Percentiles rank a stretch among this genome's conserved stretches.
phyloP scores from a whole-genome alignment of 2,113 vertebrate genomes.

The Sceloporus tristichus region DNA sequence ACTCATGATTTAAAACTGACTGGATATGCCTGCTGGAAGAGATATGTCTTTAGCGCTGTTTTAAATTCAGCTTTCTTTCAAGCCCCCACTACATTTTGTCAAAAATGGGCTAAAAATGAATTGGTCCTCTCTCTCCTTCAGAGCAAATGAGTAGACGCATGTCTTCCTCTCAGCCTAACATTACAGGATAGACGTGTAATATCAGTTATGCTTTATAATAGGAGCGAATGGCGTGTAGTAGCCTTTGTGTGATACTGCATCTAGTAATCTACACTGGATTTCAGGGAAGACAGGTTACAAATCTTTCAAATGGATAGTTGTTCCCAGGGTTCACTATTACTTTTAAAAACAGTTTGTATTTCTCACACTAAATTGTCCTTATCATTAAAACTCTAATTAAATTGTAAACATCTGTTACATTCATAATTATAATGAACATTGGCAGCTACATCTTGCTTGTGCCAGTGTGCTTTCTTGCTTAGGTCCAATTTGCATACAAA shows the following conservation, averaged over 20 bases:
- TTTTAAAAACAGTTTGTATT: slow-evolving; percentile 69
- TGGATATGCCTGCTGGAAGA: too few species aligned
- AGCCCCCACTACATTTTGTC: too few species aligned
- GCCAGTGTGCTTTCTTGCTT: slow-evolving; percentile 44
- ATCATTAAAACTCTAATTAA: slow-evolving; percentile 78
- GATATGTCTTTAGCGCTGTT: too few species aligned
- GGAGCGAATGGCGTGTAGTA: neutral
- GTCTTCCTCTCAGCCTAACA: neutral
- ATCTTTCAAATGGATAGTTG: slow-evolving; percentile 60
- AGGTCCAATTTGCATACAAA: slow-evolving; percentile 64
- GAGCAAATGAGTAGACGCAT: neutral
- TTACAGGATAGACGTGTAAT: neutral
- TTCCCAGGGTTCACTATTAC: slow-evolving; percentile 60
- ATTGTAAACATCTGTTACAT: slow-evolving; percentile 75
- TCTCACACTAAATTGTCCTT: slow-evolving; percentile 67
- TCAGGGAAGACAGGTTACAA: slow-evolving; percentile 19
- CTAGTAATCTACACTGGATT: neutral
- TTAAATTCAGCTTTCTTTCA: neutral
- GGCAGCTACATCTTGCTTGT: slow-evolving; percentile 51
- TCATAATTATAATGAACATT: slow-evolving; percentile 72
- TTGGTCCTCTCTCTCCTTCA: too few species aligned
- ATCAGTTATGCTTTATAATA: neutral
- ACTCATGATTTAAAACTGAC: too few species aligned
- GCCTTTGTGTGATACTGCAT: neutral
- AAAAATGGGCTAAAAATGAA: neutral